Evolutionary conservation across 1,140 invertebrate species (phyloP), one percentile per base, ranked within the genome.

Genomic region (Colletes gigas): DNA sequence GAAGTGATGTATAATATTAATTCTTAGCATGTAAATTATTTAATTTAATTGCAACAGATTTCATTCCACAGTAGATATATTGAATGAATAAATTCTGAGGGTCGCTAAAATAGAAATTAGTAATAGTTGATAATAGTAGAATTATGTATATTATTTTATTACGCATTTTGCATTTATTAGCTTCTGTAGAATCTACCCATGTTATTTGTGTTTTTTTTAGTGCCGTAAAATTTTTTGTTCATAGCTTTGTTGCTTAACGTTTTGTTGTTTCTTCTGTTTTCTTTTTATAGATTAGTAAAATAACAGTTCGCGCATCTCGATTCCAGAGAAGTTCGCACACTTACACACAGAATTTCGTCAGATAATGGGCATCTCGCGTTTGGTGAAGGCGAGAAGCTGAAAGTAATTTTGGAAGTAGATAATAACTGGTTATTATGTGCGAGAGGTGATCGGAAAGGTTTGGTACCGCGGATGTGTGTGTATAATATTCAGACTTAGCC

Each of bases 341-440:
- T 97, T 15, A 96, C 96, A 89, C 96, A 97, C 87, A 94, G 96
- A 83, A 90, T 96, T 71, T 95, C 96, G 15, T 96, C 96, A 3
- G 96, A 97, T 86, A 96, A 96, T 57, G 96, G 96, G 54, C 96
- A 97, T 87, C 92, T 97, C n/a, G 95, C 96, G 19, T 97, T 96
- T 92, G 96, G 96, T 85, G 96, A 97, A 89, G 96, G 96, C 1
- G 96, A 97, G 85, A 94, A 94, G 66, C 92, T 97, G 39, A 95
- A 95, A 83, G 94, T 97, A 5, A 95, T 97, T 57, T 92, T 97
- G 44, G 96, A 97, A 84, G 96, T 97, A 15, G 96, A 97, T 90
- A 95, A 95, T 83, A 96, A 96, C 88, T 96, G 96, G 95, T 91
- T 97, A 73, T 91, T 97, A 39, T 97, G 97, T 90, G 96, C 96